phyloP scores from a whole-genome alignment of 2,797 vertebrate genomes.

The Lophura swinhoii region DNA sequence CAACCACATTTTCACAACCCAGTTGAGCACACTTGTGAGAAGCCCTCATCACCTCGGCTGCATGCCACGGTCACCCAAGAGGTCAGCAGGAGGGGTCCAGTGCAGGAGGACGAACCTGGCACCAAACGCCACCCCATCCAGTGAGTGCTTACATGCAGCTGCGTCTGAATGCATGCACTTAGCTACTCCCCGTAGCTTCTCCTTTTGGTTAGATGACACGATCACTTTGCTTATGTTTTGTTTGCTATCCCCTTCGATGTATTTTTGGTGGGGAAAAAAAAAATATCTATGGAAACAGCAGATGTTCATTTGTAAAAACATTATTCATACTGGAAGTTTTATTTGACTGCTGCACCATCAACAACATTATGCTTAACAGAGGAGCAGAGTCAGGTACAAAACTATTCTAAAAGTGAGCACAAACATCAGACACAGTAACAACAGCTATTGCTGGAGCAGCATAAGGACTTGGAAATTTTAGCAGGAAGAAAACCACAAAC shows the following conservation, averaged over 20 bases:
- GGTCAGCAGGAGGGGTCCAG: not conserved
- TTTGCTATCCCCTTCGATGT: not conserved
- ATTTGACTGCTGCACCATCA: not conserved
- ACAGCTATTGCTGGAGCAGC: not conserved
- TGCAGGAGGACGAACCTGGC: not conserved
- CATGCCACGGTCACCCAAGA: rapidly evolving
- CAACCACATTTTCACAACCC: not conserved
- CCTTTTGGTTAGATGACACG: not conserved
- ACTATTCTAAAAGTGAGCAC: not conserved
- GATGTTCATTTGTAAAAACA: not conserved
- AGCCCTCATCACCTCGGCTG: not conserved
- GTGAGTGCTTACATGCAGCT: not conserved
- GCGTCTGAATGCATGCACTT: not conserved
- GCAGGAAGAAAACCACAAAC: not conserved
- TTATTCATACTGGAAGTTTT: not conserved
- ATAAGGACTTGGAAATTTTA: not conserved
- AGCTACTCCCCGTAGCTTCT: not conserved
- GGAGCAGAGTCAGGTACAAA: not conserved
- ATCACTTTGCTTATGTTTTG: not conserved
- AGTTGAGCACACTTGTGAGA: not conserved
- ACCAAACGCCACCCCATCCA: not conserved
- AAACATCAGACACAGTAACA: not conserved
- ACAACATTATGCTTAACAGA: not conserved
- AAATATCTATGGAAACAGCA: slow-evolving; percentile 3
- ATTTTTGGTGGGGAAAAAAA: not conserved